Base-by-base conservation (phyloP, 2,797 vertebrate genomes). In the Naso thynnoides region DNA sequence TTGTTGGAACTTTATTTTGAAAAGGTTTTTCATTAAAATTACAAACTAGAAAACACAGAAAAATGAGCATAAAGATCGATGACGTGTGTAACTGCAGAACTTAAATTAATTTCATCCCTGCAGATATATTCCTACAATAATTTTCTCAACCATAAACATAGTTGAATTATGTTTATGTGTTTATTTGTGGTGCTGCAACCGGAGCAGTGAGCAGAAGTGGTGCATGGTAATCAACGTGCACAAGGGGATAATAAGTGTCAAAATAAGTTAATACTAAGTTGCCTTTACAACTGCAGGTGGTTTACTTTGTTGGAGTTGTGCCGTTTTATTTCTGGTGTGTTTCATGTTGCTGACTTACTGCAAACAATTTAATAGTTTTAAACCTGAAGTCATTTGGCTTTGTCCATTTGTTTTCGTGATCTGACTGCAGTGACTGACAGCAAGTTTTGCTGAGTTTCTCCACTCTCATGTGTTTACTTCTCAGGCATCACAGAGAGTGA, bases 1-100 rank as follows among this genome's bases (percentile, higher is more conserved):
- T 5, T 29, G 16, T 26, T 27, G 24, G 54, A 50, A 21, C n/a
- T 62, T 68, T 38, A 45, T 71, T 61, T 49, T 54, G n/a, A 55
- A 75, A 76, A 65, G 23, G 6, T 19, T 21, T 41, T 57, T 76
- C 5, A 33, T 52, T 31, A 5, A 57, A 66, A 56, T 55, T 55
- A n/a, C 19, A 38, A 58, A 55, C 44, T 26, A 29, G 31, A 9
- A 55, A 60, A 48, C 26, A 13, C 21, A 42, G 16, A 42, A 23
- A 39, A 65, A 31, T 21, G 13, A 31, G 29, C 24, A 27, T 53
- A 6, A 54, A 67, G 26, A 62, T 14, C 10, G 6, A 52, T 48
- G 54, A 29, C 15, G 24, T 65, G 45, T 27, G 24, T 15, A 42
- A 10, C 8, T 39, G 56, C 36, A 64, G 44, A 19, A 8, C 56